Base-by-base conservation (phyloP, 2,888 invertebrate species). In the Leucoptera coffeella region DNA sequence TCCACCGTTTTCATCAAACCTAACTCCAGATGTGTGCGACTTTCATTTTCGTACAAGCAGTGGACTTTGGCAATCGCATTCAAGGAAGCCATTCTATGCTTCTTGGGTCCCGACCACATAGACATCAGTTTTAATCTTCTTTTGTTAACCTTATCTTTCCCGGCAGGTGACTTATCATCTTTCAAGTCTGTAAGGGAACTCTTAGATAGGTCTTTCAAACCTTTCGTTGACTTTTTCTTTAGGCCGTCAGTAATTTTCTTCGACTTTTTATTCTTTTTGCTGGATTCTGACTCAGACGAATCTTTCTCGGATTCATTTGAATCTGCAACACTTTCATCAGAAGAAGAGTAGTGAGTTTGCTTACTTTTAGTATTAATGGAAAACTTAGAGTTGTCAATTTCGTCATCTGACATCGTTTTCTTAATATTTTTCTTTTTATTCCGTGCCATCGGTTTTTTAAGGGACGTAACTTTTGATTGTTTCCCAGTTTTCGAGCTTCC, bases 61-160 rank as follows among this genome's bases (percentile, higher is more conserved):
- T 91, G 90, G 2, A 92, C 91, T 67, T 91, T 91, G 14, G 90
- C 90, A 38, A 86, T 54, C 1, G 92, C 92, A 48, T 92, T 92
- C 15, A 92, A 56, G 2, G 91, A 90, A 19, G 92, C 92, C 57
- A 90, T 88, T 35, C 92, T 76, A 47, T 87, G 86, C 23, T 84
- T 75, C 53, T 88, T 89, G 13, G 87, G 85, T 0, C 85, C 85
- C 35, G 74, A 75, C 82, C 82, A 83, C 60, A 82, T 80, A 2
- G 80, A 78, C 31, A 78, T 69, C 19, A 82, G 55, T 43, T 79
- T 77, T 37, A 78, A 67, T 32, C 80, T 58, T 29, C 61, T 48
- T 38, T 62, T 64, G 34, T 55, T 60, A n/a, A 59, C 60, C 41
- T 65, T 64, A 35, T 62, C 62, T 31, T 49, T 51, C 20, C 65